Base-by-base conservation (phyloP, 1,140 invertebrate genomes). In the Drosophila bocqueti region DNA sequence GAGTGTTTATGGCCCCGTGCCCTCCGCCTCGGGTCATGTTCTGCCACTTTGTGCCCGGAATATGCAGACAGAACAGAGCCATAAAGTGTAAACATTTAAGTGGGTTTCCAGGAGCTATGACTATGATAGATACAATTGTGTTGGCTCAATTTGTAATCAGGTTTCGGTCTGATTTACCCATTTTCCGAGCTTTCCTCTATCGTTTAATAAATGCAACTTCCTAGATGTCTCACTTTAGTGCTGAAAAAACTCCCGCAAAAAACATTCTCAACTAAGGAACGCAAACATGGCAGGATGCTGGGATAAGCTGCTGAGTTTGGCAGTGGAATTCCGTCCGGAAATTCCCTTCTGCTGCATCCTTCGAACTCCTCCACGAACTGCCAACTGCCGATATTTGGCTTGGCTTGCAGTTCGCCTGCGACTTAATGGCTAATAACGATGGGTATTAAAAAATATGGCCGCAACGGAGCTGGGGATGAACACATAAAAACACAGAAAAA, bases 341-440 rank as follows among this genome's bases (percentile, higher is more conserved):
- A 40, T 26, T 31, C n/a, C 18, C 15, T 38, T n/a, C 21, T 5
- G 29, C 61, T 66, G 45, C 65, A 68, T 8, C 31, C 24, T 10
- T 16, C 1, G 24, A 29, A 1, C 29, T 29, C 6, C 24, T 49
- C 15, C 40, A 64, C 24, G 16, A 43, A 21, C 38, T 57, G 26
- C 52, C 34, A 29, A 60, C 52, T 49, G 29, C 11, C 69, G 21
- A 49, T 73, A 50, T 42, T 73, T 68, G 59, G 68, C 79, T 67
- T 45, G 64, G 38, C 72, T 77, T 77, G 72, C 83, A 80, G 80
- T 83, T 85, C 45, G 52, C 67, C 42, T 29, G 26, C 66, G 50
- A 69, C 50, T 73, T 89, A 89, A 89, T 89, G 68, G 77, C 67
- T 69, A 77, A 89, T 89, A 87, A 89, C 76, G 65, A 71, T 60